phyloP scores from a whole-genome alignment of 1,140 invertebrate genomes.

The Augochlora pura region DNA sequence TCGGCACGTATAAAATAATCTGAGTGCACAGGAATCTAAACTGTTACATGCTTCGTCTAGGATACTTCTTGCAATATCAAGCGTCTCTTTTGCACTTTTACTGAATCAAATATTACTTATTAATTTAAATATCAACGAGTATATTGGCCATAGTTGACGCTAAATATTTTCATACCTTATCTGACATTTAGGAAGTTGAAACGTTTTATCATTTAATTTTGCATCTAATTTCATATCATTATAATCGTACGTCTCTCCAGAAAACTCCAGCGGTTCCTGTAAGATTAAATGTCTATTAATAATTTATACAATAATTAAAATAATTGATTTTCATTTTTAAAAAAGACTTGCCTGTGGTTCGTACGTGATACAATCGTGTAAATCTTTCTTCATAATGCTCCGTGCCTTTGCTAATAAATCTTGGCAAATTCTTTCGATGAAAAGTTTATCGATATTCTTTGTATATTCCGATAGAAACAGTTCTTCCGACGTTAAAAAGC shows the following conservation, averaged over 20 bases:
- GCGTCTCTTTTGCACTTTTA: slow-evolving; percentile 83
- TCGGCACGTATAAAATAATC: slow-evolving; percentile 86
- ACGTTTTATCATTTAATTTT: slow-evolving; percentile 72
- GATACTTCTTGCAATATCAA: slow-evolving; percentile 86
- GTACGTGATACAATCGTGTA: slow-evolving; percentile 87
- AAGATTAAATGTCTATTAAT: neutral
- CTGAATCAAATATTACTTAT: slow-evolving; percentile 52
- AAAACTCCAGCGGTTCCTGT: slow-evolving; percentile 73
- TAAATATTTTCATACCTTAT: slow-evolving; percentile 80
- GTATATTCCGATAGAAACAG: slow-evolving; percentile 83
- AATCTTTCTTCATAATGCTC: slow-evolving; percentile 89
- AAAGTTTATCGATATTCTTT: slow-evolving; percentile 88
- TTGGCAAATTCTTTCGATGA: slow-evolving; percentile 89
- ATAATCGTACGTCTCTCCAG: slow-evolving; percentile 56
- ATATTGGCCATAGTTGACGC: neutral
- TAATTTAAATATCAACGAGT: neutral
- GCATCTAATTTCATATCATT: slow-evolving; percentile 52
- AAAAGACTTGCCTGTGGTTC: slow-evolving; percentile 64
- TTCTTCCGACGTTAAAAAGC: slow-evolving; percentile 79
- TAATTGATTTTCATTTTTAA: neutral
- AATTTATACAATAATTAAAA: neutral
- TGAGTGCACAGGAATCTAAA: slow-evolving; percentile 82
- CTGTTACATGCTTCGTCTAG: slow-evolving; percentile 86
- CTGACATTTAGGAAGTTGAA: slow-evolving; percentile 83
- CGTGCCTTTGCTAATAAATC: slow-evolving; percentile 86